Evolutionary conservation across 2,888 invertebrate genomes (phyloP).

Genomic region (Tipula lateralis): DNA sequence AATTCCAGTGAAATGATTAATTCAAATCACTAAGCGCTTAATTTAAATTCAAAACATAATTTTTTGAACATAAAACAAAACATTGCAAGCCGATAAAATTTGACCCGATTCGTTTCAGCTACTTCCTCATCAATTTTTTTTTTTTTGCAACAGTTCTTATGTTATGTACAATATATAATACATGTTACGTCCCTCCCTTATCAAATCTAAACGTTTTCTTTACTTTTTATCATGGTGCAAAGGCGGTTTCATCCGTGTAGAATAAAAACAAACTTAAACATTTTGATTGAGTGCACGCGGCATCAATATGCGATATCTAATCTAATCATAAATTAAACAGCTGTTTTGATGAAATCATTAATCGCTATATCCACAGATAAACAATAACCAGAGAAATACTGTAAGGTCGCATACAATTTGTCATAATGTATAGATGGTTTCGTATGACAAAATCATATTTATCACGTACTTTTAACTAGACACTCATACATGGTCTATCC

Average conservation of each 20-base stretch:
- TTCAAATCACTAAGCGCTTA: not conserved
- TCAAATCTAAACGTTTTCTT: not conserved
- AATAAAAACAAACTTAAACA: not conserved
- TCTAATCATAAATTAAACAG: conserved; percentile 11
- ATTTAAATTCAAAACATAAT: not conserved
- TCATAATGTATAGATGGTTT: not conserved
- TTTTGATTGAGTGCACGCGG: not conserved
- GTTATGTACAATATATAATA: not conserved
- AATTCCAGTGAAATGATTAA: not conserved
- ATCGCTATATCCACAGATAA: not conserved
- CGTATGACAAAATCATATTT: not conserved
- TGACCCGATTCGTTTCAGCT: not conserved
- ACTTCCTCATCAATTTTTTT: conserved; percentile 19
- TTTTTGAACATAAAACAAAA: not conserved
- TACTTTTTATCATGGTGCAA: not conserved
- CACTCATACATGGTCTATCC: not conserved
- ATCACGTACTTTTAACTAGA: not conserved
- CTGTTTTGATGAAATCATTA: not conserved
- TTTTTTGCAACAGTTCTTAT: not conserved
- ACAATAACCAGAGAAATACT: not conserved
- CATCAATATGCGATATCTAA: not conserved
- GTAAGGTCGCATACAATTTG: not conserved
- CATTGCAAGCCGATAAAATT: conserved; percentile 4
- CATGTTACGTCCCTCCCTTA: conserved; percentile 5
- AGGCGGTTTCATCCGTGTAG: conserved; percentile 12